Evolutionary conservation across 92 coral and sea anemone species (phyloP), one percentile per base, ranked within the genome.

Genomic region (Umimayanthus chanpuru): DNA sequence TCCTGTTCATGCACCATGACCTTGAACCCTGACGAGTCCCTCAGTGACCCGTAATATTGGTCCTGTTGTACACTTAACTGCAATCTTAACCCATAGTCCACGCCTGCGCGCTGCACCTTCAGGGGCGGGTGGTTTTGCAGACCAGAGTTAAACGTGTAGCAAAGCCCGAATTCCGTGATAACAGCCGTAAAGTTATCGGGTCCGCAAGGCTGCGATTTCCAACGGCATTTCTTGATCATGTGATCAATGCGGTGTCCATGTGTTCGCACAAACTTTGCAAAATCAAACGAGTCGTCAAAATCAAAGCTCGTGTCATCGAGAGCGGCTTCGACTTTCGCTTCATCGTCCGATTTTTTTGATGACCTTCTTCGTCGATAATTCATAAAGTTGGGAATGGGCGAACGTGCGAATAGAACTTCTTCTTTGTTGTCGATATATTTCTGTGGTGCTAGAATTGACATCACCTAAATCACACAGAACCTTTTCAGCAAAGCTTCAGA

Each of bases 1-100:
- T 90, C 98, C 81, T 96, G 99, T 56, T 96, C 99, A 91, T 96
- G 99, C 84, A 96, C 99, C 99, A 96, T 96, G 85, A 96, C 99
- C 88, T 96, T 96, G 91, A 96, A 96, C 66, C 99, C 99, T 32
- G 99, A 96, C 55, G 99, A 96, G 90, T 96, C 98, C 88, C 99
- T 82, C 6, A 96, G 93, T 5, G 96, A 95, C 16, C 99, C 99
- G 68, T 96, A 96, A 82, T 96, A 96, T 76, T 96, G 99, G 80
- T 96, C 99, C 82, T 96, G 99, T 72, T 96, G 99, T 36, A 96
- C 99, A 81, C 98, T 96, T 7, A 96, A 89, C 85, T 96, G 98
- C 84, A 96, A 89, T 76, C 98, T 86, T 44, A 96, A 91, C 11
- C 96, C 99, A 72, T 95, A 96, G 74, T 96, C 99, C 12, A 96